A percentile compares a stretch with the other conserved stretches of the same genome.
These are phyloP conservation scores for Bombus superbus DNA, from an alignment of 1,140 invertebrate species.

Conservation along the genomic window DNA sequence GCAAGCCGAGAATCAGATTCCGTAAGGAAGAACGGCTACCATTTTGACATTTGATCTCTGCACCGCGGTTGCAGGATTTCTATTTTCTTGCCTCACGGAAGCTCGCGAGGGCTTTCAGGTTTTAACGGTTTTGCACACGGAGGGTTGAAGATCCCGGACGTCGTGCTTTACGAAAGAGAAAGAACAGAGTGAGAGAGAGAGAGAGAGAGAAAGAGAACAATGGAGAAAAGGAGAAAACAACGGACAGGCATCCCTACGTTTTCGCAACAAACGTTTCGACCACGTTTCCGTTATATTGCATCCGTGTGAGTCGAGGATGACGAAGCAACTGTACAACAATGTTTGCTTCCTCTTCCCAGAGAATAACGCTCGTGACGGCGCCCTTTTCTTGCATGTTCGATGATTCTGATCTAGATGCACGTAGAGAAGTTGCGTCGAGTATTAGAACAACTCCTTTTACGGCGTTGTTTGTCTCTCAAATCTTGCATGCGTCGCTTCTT, in stretches of 20 bases:
- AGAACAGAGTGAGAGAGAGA: no score
- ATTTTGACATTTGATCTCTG: constrained; percentile 6
- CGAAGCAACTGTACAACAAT: constrained; percentile 5
- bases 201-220: background rate
- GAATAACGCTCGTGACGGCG: background rate
- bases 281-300: constrained; percentile 1
- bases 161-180: background rate
- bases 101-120: background rate
- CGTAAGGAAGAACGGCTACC: background rate
- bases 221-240: background rate
- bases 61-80: constrained; percentile 4
- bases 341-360: background rate
- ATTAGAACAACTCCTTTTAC: background rate
- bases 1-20: background rate
- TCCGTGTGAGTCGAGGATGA: constrained; percentile 4
- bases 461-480: background rate
- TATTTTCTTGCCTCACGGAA: constrained; percentile 3
- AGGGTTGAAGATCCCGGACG: background rate
- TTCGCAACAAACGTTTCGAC: background rate
- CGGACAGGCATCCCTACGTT: background rate
- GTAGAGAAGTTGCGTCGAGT: background rate
- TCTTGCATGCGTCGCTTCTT: background rate
- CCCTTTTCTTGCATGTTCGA: background rate
- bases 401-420: background rate
- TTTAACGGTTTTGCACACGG: background rate